Base-by-base conservation (phyloP, 2,113 vertebrate species). In the Lycocorax pyrrhopterus region DNA sequence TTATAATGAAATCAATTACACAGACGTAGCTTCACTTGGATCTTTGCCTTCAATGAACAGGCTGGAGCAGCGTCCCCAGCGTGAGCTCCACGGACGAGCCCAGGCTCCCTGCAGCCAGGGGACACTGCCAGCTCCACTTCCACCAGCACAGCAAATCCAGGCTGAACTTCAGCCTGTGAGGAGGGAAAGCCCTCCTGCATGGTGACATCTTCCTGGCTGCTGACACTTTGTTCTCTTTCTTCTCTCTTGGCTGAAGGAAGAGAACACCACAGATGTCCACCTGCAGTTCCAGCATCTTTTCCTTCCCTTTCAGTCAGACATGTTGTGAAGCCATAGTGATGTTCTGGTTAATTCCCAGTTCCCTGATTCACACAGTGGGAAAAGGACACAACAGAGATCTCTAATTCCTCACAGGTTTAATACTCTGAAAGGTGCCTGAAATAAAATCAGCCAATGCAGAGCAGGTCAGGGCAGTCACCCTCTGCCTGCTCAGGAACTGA, bases 381-480 rank as follows among this genome's bases (percentile, higher is more conserved):
- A 20, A 46, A 46, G 22, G 47, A 29, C 14, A 39, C 12, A 13
- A 32, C 43, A 49, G 23, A 66, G 58, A 62, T 29, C 27, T n/a
- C 33, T 56, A 47, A 23, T 77, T 64, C 49, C 58, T 62, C 47
- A 6, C 17, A 10, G 39, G 33, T 46, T 46, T 9, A 7, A 4
- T 4, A 10, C 27, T 29, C 21, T 8, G 16, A 46, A 33, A 55
- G 51, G 17, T 51, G 7, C 27, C 17, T 23, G 44, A 25, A 56
- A 13, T 32, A 9, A 52, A 82, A 62, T 12, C 60, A 35, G 44
- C 15, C 18, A 14, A 2, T 3, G 39, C 46, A 27, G 77, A 79
- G 62, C 1, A 2, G 32, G 16, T 14, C 16, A 2, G 55, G 3
- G 30, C 30, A 2, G 51, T 19, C 5, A 10, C 37, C n/a, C 49